These are phyloP conservation scores for Xiphias gladius DNA, from an alignment of 2,113 vertebrate species.

Conservation along the genomic window DNA sequence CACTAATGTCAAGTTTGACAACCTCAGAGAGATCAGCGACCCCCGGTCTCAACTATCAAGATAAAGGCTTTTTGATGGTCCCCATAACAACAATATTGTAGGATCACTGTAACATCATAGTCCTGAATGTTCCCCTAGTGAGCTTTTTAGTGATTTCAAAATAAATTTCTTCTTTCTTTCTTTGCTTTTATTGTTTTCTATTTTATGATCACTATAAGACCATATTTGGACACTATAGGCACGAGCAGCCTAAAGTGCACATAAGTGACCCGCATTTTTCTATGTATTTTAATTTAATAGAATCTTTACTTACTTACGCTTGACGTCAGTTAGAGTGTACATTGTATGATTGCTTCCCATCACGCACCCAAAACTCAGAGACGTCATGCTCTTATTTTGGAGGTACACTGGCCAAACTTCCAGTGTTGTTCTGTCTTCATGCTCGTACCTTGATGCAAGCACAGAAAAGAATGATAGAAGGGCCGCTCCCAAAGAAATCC, in stretches of 20 bases:
- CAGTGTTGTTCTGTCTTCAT: background rate
- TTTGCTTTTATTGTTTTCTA: background rate
- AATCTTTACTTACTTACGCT: background rate
- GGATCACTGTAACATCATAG: background rate
- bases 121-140: background rate
- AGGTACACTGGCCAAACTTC: background rate
- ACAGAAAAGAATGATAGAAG: slow-evolving; percentile 7
- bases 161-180: background rate
- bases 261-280: background rate
- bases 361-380: no score
- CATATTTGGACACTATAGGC: no score
- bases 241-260: background rate
- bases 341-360: background rate
- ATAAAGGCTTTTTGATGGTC: background rate
- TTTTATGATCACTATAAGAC: background rate
- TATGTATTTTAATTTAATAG: no score
- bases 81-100: background rate
- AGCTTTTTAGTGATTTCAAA: slow-evolving; percentile 1
- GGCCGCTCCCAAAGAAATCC: slow-evolving; percentile 57
- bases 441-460: background rate
- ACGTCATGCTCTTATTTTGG: slow-evolving; percentile 47
- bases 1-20: background rate
- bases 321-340: background rate
- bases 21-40: background rate
- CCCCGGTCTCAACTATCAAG: background rate